Evolutionary conservation across 2,113 vertebrate species (phyloP).

Genomic region (Malurus alboscapulatus): DNA sequence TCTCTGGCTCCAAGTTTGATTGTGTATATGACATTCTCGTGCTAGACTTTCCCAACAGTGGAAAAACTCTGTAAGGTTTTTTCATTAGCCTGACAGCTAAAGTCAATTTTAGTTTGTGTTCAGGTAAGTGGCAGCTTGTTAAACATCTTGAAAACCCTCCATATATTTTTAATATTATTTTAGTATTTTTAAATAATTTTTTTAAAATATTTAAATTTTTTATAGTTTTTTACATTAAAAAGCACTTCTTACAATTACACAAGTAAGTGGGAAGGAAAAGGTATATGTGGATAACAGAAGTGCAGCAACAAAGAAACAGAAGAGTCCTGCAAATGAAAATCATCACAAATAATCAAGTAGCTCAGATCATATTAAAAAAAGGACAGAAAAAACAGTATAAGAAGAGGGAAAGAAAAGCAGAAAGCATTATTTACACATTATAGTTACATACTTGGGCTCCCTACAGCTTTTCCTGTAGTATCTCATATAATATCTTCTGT

Average conservation of each 20-base stretch:
- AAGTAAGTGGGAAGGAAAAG: not conserved
- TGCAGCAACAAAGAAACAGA: not conserved
- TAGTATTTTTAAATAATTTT: not conserved
- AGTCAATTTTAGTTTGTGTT: not conserved
- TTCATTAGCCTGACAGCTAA: not conserved
- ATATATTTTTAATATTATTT: not conserved
- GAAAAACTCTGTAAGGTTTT: not conserved
- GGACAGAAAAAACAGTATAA: not conserved
- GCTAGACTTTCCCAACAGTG: not conserved
- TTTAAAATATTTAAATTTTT: not conserved
- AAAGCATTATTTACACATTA: not conserved
- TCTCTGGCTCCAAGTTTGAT: not conserved
- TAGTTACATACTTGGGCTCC: not conserved
- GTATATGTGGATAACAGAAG: not conserved
- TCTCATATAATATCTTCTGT: not conserved
- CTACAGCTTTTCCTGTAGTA: not conserved
- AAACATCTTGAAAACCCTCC: not conserved
- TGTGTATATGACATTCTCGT: not conserved
- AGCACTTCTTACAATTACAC: not conserved
- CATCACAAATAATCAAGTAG: not conserved
- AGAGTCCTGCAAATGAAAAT: not conserved
- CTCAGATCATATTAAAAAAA: not conserved
- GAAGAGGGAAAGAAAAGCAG: not conserved
- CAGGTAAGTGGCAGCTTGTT: not conserved
- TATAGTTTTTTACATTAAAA: not conserved